Percentiles rank a stretch among this genome's conserved stretches.
Evolutionary conservation across 2,797 vertebrate genomes (phyloP).

Genomic region (Muraenolepis orangiensis): DNA sequence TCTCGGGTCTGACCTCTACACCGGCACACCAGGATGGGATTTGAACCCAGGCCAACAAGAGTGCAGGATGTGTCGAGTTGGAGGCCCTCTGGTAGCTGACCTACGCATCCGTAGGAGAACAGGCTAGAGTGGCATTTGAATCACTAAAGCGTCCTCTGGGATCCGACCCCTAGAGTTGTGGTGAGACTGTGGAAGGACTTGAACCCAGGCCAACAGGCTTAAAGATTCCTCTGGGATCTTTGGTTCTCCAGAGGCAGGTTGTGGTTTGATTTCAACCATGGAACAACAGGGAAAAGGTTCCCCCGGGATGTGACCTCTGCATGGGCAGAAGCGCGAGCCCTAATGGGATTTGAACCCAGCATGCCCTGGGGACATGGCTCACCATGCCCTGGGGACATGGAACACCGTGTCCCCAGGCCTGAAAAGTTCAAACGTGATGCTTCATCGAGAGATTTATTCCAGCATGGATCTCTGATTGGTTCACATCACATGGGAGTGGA

Average conservation of each 20-base stretch:
- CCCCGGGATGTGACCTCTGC: neutral
- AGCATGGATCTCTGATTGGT: neutral
- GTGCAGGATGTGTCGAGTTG: no score
- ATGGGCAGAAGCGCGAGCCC: no score
- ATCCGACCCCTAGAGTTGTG: no score
- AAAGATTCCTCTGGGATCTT: neutral
- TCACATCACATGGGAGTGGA: no score
- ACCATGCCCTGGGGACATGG: no score
- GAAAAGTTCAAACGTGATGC: neutral
- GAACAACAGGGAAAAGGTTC: neutral
- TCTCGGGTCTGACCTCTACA: no score
- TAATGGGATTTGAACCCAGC: neutral
- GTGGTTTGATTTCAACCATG: neutral
- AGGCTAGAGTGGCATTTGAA: no score
- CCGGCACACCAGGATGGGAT: neutral
- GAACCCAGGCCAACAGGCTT: neutral
- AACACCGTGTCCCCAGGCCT: neutral
- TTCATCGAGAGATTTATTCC: neutral
- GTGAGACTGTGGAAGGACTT: neutral
- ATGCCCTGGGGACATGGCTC: neutral
- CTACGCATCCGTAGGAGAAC: neutral
- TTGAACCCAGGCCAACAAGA: neutral
- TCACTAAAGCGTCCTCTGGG: no score
- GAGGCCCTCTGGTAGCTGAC: neutral
- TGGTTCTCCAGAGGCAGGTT: neutral